phyloP scores from a whole-genome alignment of 2,797 vertebrate genomes.

The Eidolon dupreanum region DNA sequence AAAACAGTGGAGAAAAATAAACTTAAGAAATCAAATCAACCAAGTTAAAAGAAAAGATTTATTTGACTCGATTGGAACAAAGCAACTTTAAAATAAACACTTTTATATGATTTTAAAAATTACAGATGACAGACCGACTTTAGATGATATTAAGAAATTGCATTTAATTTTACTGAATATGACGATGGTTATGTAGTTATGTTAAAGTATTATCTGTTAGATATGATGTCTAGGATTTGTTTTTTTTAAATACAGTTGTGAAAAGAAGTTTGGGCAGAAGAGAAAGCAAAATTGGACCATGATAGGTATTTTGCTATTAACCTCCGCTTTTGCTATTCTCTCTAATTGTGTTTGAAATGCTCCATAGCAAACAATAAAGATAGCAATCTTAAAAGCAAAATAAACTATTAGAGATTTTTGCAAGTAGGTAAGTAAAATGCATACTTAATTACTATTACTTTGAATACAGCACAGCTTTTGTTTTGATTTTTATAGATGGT shows the following conservation, averaged over 20 bases:
- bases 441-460: neutral
- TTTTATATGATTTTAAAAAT: neutral
- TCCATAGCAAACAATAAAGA: neutral
- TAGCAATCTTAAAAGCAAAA: neutral
- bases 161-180: neutral
- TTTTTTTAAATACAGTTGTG: neutral
- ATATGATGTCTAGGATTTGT: neutral
- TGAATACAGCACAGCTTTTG: neutral
- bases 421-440: neutral
- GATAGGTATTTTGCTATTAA: neutral
- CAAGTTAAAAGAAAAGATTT: neutral
- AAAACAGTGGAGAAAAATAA: neutral
- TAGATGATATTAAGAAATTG: neutral
- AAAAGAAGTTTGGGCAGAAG: neutral
- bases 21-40: neutral
- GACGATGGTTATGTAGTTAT: neutral
- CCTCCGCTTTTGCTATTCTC: neutral
- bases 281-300: neutral
- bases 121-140: fast-evolving
- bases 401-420: neutral
- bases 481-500: neutral
- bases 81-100: neutral
- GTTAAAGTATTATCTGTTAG: neutral
- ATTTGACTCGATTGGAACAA: neutral
- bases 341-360: neutral